Percentiles rank a stretch among this genome's conserved stretches.
Conservation (phyloP, 1,140 invertebrate genomes). For the Uloborus diversus region DNA sequence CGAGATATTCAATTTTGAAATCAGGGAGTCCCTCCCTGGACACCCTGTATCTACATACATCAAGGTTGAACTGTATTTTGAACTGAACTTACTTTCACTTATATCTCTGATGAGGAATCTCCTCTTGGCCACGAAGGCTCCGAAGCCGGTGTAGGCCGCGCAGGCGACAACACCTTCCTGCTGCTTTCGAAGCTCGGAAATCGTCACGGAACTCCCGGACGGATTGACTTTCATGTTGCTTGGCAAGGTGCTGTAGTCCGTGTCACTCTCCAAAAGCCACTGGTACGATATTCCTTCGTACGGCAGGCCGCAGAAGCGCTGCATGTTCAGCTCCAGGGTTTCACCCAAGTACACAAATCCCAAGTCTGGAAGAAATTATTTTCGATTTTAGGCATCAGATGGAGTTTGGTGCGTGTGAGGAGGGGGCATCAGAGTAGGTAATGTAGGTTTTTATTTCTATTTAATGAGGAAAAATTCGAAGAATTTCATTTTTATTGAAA, state of each 20-base stretch:
- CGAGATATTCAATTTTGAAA: too few relatives aligned
- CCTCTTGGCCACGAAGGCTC: neutral
- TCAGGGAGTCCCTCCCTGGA: too few relatives aligned
- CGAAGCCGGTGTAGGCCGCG: neutral
- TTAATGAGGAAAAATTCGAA: neutral
- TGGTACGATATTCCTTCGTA: neutral
- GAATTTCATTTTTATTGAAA: neutral
- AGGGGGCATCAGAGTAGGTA: too few relatives aligned
- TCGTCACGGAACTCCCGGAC: neutral
- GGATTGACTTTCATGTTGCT: neutral
- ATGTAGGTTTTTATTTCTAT: too few relatives aligned
- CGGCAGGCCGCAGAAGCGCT: neutral
- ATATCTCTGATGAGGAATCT: slow-evolving; percentile 1
- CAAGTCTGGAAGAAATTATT: neutral
- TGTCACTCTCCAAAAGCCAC: neutral
- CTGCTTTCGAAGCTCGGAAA: neutral
- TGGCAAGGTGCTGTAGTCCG: neutral
- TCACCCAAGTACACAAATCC: neutral
- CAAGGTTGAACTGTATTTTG: neutral
- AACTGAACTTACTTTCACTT: neutral
- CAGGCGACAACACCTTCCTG: neutral
- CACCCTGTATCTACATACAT: too few relatives aligned
- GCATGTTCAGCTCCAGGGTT: neutral
- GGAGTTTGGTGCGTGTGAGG: too few relatives aligned
- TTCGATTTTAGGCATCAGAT: neutral